Conservation (phyloP, 2,888 invertebrate species). For the Scaptomyza parva region DNA sequence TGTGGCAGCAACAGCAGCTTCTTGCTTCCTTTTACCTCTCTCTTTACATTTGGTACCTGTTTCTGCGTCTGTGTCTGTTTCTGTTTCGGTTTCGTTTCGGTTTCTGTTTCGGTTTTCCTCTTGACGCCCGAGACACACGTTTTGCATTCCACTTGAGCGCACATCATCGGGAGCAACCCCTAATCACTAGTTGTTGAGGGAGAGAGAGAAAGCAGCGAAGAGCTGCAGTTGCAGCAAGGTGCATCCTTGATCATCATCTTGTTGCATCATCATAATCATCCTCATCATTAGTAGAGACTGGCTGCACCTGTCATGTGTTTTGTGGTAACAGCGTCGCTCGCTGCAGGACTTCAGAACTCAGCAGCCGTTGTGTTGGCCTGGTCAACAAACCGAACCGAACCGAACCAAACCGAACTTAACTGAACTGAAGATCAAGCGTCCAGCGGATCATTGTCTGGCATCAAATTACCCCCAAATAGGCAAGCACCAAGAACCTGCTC, state of each 20-base stretch:
- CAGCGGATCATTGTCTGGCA: constrained; percentile 81
- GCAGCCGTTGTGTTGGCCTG: constrained; percentile 54
- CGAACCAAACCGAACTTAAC: constrained; percentile 6
- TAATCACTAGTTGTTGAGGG: no score
- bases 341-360: constrained; percentile 2
- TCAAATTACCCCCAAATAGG: constrained; percentile 69
- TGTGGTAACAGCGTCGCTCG: constrained; percentile 59
- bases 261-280: constrained; percentile 7
- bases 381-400: constrained; percentile 11
- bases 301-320: constrained; percentile 74
- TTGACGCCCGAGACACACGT: constrained; percentile 65
- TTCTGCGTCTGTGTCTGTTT: constrained; percentile 22
- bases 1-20: constrained; percentile 16
- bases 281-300: constrained; percentile 26
- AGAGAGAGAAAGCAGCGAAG: not conserved
- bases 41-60: constrained; percentile 40
- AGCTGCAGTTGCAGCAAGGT: constrained; percentile 72
- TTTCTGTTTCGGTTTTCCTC: constrained; percentile 33
- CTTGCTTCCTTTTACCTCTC: constrained; percentile 9
- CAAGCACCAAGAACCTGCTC: constrained; percentile 24
- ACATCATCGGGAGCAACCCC: constrained; percentile 60
- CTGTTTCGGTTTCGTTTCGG: constrained; percentile 17
- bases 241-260: constrained; percentile 70
- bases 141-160: constrained; percentile 66
- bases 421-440: constrained; percentile 70